Conservation (phyloP, 2,797 vertebrate genomes). For the Macropus fuliginosus region DNA sequence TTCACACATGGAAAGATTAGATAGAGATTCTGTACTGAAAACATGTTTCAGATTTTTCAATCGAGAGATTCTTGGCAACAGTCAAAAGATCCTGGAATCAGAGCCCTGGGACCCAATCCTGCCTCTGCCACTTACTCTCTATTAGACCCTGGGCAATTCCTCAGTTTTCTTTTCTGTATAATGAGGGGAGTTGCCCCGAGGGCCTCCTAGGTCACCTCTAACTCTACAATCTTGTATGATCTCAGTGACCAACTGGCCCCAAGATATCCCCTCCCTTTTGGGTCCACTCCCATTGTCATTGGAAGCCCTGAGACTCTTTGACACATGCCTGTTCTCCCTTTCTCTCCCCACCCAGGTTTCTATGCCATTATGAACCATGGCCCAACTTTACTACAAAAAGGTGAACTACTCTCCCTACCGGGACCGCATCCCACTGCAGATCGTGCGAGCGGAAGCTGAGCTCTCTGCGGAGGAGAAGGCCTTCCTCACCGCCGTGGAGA, state of each 20-base stretch:
- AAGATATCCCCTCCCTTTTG: neutral
- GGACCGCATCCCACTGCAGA: conserved; percentile 95
- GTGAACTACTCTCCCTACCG: conserved; percentile 96
- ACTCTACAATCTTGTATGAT: neutral
- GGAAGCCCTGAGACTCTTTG: conserved; percentile 50
- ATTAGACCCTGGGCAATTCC: neutral
- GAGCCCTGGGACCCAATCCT: neutral
- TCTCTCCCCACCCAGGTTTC: conserved; percentile 75
- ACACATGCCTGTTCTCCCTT: conserved; percentile 54
- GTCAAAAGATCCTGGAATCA: neutral
- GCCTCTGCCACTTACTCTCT: neutral
- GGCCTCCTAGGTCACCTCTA: neutral
- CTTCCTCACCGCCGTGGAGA: conserved; percentile 96
- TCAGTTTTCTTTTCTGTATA: neutral
- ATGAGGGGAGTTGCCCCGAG: neutral
- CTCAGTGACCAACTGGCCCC: neutral
- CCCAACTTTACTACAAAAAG: conserved; percentile 97
- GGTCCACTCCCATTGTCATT: neutral
- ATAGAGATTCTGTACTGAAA: neutral
- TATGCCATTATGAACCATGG: conserved; percentile 88
- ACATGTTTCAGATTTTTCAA: neutral
- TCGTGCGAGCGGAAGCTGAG: conserved; percentile 95
- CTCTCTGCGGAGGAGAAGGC: conserved; percentile 94
- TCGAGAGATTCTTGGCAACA: neutral
- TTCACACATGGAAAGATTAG: neutral